Percentiles rank a stretch among this genome's conserved stretches.
Evolutionary conservation across 2,113 vertebrate genomes (phyloP).

Genomic region (Chionomys nivalis): DNA sequence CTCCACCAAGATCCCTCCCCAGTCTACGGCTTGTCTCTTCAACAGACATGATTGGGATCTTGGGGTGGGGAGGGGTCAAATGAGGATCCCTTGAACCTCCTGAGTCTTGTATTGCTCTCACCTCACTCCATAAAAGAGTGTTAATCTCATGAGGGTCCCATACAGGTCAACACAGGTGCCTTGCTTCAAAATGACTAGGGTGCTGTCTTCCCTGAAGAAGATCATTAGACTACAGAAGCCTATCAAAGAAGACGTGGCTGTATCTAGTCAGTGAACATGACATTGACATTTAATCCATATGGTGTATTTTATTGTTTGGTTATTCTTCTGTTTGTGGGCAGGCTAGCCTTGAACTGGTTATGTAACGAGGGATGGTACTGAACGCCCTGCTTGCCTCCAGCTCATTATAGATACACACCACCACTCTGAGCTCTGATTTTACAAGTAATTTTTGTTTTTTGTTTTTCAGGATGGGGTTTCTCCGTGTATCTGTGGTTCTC

Average conservation of each 20-base stretch:
- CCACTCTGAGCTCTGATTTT: not conserved
- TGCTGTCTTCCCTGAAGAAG: not conserved
- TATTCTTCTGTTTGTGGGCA: not conserved
- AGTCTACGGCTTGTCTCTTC: not conserved
- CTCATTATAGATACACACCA: not conserved
- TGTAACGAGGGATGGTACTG: not conserved
- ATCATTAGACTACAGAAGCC: not conserved
- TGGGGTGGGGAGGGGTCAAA: not conserved
- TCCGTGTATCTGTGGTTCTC: no score
- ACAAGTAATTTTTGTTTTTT: not conserved
- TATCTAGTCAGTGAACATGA: not conserved
- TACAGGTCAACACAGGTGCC: not conserved
- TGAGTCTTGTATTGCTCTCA: no score
- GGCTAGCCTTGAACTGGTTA: not conserved
- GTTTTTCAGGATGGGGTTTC: no score
- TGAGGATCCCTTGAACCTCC: not conserved
- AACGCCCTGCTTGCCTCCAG: not conserved
- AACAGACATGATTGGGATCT: not conserved
- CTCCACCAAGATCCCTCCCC: not conserved
- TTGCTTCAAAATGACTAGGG: not conserved
- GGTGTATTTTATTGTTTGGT: not conserved
- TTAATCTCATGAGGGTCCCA: not conserved
- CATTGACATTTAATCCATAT: not conserved
- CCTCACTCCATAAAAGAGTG: not conserved
- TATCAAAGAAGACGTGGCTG: not conserved